Evolutionary conservation across 1,140 invertebrate species (phyloP), one percentile per base, ranked within the genome.

Genomic region (Anastrepha ludens): DNA sequence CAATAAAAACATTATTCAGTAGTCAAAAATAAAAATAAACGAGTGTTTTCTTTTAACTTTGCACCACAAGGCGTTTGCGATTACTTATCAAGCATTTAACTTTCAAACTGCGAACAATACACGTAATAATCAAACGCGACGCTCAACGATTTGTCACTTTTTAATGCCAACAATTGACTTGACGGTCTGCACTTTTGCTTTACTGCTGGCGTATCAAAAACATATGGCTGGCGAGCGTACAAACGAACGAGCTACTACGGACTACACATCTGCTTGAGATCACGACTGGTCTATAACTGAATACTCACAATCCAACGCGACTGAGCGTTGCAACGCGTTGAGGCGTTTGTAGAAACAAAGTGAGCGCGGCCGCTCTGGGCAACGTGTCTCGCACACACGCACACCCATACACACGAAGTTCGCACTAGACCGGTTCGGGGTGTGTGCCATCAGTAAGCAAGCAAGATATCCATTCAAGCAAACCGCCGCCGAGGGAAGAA

Each of bases 221-320:
- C 41, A 29, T 81, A 81, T 55, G 44, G 50, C 50, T 81, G n/a
- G 74, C 74, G 74, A 55, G 44, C 74, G 44, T 58, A 20, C 47
- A 55, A 55, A 81, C 74, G 15, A 81, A 44, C 58, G 55, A 58
- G 41, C 29, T 39, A 85, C 55, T 41, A 88, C 86, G 87, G 88
- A 89, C 87, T 59, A 92, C 90, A 93, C 92, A 92, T 93, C 92
- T 89, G 91, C 89, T 91, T 91, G 90, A 92, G 91, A 88, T 89
- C 91, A 93, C 92, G 92, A 92, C 92, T 93, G 91, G 92, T 92
- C 89, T 91, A 91, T 90, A 91, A 92, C 90, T 93, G 90, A 91
- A 92, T 89, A 59, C 81, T 70, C 62, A 62, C 85, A 86, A 65
- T 44, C 17, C 74, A n/a, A 81, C 20, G 74, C 47, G 74, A 15